These are phyloP conservation scores for Parnassius mnemosyne DNA, from an alignment of 2,888 invertebrate genomes.

Conservation along the genomic window DNA sequence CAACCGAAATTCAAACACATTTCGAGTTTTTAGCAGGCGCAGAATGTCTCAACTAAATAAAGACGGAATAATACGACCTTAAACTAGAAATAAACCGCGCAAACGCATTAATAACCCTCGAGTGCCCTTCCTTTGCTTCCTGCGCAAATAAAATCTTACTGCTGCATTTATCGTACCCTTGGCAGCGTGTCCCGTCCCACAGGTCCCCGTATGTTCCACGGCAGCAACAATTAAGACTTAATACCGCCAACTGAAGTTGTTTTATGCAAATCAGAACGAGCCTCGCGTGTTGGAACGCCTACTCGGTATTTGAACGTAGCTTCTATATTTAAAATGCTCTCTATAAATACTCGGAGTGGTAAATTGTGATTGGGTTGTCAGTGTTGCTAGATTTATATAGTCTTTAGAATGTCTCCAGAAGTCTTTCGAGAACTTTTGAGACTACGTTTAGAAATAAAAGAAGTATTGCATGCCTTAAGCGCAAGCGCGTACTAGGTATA, in stretches of 20 bases:
- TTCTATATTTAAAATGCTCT: constrained; percentile 56
- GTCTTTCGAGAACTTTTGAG: no score
- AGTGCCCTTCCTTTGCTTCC: constrained; percentile 24
- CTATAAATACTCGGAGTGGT: constrained; percentile 43
- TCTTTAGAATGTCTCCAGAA: no score
- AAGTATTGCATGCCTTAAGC: no score
- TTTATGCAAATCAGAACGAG: constrained; percentile 72
- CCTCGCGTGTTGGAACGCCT: constrained; percentile 74
- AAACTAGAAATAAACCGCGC: constrained; percentile 11
- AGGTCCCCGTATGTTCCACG: constrained; percentile 51
- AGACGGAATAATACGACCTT: constrained; percentile 14
- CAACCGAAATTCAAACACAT: no score
- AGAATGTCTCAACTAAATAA: constrained; percentile 8
- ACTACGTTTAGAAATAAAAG: no score
- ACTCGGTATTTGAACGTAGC: constrained; percentile 46
- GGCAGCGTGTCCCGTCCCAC: constrained; percentile 67
- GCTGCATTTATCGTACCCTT: constrained; percentile 58
- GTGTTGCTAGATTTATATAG: constrained; percentile 25
- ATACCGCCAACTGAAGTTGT: constrained; percentile 74
- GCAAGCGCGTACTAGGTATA: no score
- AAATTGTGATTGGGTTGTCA: constrained; percentile 40
- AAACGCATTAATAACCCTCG: constrained; percentile 26
- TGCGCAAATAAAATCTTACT: constrained; percentile 59
- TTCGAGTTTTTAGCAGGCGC: no score
- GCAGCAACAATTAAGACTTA: constrained; percentile 78